Percentiles rank a stretch among this genome's conserved stretches.
Evolutionary conservation across 2,888 invertebrate genomes (phyloP).

Genomic region (Ernsta delagoae): DNA sequence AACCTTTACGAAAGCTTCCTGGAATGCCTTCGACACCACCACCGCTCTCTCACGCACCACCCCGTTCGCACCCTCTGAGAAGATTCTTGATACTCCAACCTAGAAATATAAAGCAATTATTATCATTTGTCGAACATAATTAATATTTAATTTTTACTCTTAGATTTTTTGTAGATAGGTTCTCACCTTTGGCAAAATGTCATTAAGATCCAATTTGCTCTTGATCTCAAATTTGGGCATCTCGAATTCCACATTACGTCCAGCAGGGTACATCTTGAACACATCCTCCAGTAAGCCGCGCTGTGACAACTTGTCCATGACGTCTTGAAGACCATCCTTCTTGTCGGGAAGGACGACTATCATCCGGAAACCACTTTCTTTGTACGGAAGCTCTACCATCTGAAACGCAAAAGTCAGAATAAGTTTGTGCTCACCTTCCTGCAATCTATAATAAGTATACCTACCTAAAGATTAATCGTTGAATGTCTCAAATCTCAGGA

Average conservation of each 20-base stretch:
- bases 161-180: no score
- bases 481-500: no score
- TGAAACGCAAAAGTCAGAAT: conserved; percentile 34
- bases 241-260: conserved; percentile 49
- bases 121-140: no score
- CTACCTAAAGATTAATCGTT: no score
- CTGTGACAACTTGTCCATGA: conserved; percentile 55
- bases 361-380: conserved; percentile 62
- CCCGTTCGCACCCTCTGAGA: conserved; percentile 48
- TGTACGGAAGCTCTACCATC: conserved; percentile 64
- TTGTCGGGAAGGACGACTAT: conserved; percentile 59
- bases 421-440: no score
- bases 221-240: conserved; percentile 64
- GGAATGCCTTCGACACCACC: conserved; percentile 87
- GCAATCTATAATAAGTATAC: no score
- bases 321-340: conserved; percentile 54
- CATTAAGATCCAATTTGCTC: conserved; percentile 54
- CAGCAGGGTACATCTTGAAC: conserved; percentile 49
- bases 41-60: conserved; percentile 50
- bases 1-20: conserved; percentile 92
- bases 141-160: no score
- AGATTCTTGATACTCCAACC: neutral
- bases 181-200: conserved; percentile 56
- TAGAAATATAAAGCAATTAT: no score
- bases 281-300: conserved; percentile 56